Evolutionary conservation across 2,888 invertebrate species (phyloP).

Genomic region (Coleophora flavipennella): DNA sequence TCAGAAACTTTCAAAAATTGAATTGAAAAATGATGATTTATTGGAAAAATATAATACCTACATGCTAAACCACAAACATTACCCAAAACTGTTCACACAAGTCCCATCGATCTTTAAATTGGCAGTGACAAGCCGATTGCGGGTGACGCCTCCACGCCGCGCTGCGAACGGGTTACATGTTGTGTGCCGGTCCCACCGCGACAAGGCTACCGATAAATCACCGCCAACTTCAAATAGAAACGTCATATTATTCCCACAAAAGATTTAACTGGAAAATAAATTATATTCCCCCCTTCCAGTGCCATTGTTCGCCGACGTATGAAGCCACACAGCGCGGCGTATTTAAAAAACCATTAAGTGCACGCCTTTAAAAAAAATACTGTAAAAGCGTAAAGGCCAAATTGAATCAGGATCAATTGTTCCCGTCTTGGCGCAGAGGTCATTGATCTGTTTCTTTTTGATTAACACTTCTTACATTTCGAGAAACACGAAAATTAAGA

Average conservation of each 20-base stretch:
- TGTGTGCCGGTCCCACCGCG: conserved; percentile 25
- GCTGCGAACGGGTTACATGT: conserved; percentile 28
- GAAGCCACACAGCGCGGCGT: conserved; percentile 59
- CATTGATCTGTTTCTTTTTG: neutral
- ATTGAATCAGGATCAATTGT: conserved; percentile 18
- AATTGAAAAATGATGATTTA: neutral
- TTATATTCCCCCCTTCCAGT: conserved; percentile 63
- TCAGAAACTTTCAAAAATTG: no score
- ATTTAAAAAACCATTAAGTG: conserved; percentile 71
- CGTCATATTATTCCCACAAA: conserved; percentile 75
- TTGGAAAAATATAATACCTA: neutral
- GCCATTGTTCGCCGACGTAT: conserved; percentile 66
- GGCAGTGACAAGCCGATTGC: conserved; percentile 33
- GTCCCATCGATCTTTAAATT: conserved; percentile 32
- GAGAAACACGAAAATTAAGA: no score
- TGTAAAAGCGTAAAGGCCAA: conserved; percentile 19
- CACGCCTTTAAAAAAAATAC: conserved; percentile 55
- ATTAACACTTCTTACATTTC: no score
- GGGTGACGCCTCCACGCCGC: conserved; percentile 33
- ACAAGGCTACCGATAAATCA: conserved; percentile 66
- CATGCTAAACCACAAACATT: neutral
- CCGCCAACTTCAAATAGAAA: conserved; percentile 71
- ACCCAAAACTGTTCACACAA: conserved; percentile 7
- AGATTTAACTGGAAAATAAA: conserved; percentile 75
- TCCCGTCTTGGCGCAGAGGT: conserved; percentile 16